These are phyloP conservation scores for Astyanax mexicanus DNA, from an alignment of 2,797 vertebrate species.

Conservation along the genomic window DNA sequence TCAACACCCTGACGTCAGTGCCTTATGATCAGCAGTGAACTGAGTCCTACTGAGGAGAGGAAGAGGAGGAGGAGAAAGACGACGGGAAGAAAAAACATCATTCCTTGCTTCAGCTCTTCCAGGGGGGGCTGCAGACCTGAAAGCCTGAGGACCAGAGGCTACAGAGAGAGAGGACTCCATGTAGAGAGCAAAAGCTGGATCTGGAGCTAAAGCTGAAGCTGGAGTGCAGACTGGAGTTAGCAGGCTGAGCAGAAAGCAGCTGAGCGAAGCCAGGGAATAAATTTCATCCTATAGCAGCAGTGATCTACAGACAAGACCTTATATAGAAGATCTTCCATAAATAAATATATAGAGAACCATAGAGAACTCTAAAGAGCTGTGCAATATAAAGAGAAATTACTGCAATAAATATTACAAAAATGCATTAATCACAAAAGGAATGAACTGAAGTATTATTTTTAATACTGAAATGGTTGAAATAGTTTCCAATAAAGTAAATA, in stretches of 20 bases:
- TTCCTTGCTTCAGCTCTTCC: slow-evolving; percentile 1
- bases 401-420: no score
- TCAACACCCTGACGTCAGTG: no score
- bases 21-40: slow-evolving; percentile 7
- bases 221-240: slow-evolving; percentile 21
- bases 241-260: slow-evolving; percentile 8
- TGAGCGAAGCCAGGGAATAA: background rate
- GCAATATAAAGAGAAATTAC: no score
- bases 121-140: background rate
- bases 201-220: no score
- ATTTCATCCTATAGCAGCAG: background rate
- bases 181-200: slow-evolving; percentile 26
- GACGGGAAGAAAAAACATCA: slow-evolving; percentile 39
- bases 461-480: no score
- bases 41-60: slow-evolving; percentile 6
- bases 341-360: no score
- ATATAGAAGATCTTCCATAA: background rate
- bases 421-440: no score
- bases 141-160: background rate
- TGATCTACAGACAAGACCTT: background rate
- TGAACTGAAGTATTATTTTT: no score
- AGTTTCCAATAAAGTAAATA: no score
- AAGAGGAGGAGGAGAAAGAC: no score
- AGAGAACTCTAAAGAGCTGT: background rate
- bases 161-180: background rate